Conservation (phyloP, 2,113 vertebrate genomes). For the Okapia johnstoni region DNA sequence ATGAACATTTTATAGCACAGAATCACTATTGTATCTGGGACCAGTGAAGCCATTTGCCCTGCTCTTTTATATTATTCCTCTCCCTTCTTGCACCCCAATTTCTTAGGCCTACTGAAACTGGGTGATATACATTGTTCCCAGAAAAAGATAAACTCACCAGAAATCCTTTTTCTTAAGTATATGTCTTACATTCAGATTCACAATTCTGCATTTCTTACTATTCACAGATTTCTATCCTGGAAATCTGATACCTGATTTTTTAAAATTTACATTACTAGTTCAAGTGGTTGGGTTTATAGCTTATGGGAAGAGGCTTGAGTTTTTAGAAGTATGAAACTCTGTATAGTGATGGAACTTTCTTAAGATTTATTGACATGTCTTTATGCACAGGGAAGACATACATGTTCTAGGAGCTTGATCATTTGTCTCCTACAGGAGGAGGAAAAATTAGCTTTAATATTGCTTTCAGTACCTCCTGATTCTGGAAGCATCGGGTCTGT, state of each 20-base stretch:
- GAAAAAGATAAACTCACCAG: not conserved
- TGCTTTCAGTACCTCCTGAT: not conserved
- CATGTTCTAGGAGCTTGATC: not conserved
- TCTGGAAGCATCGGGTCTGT: not conserved
- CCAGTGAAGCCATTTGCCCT: not conserved
- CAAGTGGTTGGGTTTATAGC: not conserved
- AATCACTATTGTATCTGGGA: not conserved
- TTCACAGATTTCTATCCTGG: not conserved
- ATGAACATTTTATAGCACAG: not conserved
- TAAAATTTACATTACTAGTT: not conserved
- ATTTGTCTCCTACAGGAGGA: not conserved
- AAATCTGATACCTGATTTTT: not conserved
- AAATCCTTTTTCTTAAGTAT: slow-evolving; percentile 9
- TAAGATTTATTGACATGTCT: not conserved
- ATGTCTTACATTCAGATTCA: not conserved
- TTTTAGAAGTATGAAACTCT: not conserved
- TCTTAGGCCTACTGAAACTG: not conserved
- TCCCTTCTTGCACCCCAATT: not conserved
- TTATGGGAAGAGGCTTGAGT: not conserved
- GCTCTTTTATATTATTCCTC: not conserved
- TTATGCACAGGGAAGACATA: not conserved
- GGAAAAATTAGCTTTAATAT: not conserved
- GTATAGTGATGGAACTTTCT: not conserved
- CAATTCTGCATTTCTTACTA: not conserved
- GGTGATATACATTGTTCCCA: not conserved